Percentiles rank a stretch among this genome's conserved stretches.
Evolutionary conservation across 2,113 vertebrate species (phyloP).

Genomic region (Poeciliopsis prolifica): DNA sequence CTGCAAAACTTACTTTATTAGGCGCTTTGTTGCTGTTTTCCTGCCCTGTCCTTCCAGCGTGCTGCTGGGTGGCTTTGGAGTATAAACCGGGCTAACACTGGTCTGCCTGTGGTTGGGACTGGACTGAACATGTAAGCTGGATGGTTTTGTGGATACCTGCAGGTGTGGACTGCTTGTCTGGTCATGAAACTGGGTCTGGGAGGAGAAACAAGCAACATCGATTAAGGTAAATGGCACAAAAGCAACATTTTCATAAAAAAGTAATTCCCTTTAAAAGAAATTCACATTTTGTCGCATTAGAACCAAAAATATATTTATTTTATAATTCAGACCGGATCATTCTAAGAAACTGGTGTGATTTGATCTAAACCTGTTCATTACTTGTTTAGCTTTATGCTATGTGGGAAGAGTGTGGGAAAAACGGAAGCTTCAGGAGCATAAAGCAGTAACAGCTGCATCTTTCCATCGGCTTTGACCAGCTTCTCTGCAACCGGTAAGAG

Average conservation of each 20-base stretch:
- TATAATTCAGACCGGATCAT: not conserved
- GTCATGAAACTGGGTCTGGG: slow-evolving; percentile 81
- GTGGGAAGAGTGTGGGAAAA: too few relatives aligned
- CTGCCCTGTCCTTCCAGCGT: slow-evolving; percentile 79
- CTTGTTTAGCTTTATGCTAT: too few relatives aligned
- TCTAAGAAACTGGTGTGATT: not conserved
- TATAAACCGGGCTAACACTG: slow-evolving; percentile 72
- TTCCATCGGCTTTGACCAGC: too few relatives aligned
- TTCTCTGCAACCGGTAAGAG: too few relatives aligned
- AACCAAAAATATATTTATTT: not conserved
- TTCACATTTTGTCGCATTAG: not conserved
- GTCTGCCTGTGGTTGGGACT: slow-evolving; percentile 76
- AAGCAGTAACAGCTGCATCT: too few relatives aligned
- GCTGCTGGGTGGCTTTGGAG: slow-evolving; percentile 86
- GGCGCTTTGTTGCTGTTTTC: slow-evolving; percentile 82
- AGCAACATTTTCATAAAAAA: too few relatives aligned
- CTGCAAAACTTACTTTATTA: slow-evolving; percentile 84
- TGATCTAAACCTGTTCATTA: too few relatives aligned
- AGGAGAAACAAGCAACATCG: slow-evolving; percentile 14
- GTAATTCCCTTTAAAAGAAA: not conserved
- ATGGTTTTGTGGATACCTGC: slow-evolving; percentile 60
- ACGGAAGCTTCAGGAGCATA: too few relatives aligned
- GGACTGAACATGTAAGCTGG: slow-evolving; percentile 64
- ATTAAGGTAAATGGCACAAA: not conserved
- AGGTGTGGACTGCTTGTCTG: slow-evolving; percentile 67